Percentiles rank a stretch among this genome's conserved stretches.
Conservation (phyloP, 2,113 vertebrate species). For the Loxodonta africana region DNA sequence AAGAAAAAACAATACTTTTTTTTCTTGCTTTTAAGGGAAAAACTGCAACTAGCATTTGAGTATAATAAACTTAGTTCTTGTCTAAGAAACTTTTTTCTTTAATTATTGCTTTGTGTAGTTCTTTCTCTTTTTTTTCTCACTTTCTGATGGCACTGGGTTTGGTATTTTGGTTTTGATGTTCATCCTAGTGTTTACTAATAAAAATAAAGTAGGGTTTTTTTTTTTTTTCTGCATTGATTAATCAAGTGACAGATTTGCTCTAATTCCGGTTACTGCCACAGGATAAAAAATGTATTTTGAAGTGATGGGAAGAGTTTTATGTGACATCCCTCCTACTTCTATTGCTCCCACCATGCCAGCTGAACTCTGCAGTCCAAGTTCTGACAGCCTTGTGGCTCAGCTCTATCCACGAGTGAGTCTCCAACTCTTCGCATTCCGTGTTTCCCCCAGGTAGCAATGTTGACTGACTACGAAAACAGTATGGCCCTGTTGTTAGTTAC, state of each 20-base stretch:
- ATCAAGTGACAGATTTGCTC: not conserved
- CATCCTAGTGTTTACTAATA: not conserved
- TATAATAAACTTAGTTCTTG: conserved; percentile 26
- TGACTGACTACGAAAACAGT: not conserved
- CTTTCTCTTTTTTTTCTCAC: not conserved
- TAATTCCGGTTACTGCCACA: not conserved
- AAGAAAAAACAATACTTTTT: not conserved
- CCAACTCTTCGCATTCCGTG: not conserved
- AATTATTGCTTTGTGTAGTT: not conserved
- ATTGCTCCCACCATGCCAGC: not conserved
- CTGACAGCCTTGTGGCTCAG: not conserved
- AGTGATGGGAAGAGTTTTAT: not conserved
- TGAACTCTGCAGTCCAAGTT: not conserved
- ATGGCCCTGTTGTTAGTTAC: not conserved
- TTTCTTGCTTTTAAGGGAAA: conserved; percentile 2
- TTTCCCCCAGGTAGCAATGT: not conserved
- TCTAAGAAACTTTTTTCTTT: not conserved
- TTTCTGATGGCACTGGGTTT: not conserved
- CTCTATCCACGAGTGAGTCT: not conserved
- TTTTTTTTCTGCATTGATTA: not conserved
- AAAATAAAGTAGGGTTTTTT: not conserved
- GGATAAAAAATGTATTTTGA: not conserved
- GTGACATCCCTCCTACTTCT: not conserved
- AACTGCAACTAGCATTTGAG: not conserved
- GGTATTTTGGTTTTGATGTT: no score